A percentile compares a stretch with the other conserved stretches of the same genome.
Evolutionary conservation across 2,797 vertebrate species (phyloP).

Genomic region (Gouania willdenowi): DNA sequence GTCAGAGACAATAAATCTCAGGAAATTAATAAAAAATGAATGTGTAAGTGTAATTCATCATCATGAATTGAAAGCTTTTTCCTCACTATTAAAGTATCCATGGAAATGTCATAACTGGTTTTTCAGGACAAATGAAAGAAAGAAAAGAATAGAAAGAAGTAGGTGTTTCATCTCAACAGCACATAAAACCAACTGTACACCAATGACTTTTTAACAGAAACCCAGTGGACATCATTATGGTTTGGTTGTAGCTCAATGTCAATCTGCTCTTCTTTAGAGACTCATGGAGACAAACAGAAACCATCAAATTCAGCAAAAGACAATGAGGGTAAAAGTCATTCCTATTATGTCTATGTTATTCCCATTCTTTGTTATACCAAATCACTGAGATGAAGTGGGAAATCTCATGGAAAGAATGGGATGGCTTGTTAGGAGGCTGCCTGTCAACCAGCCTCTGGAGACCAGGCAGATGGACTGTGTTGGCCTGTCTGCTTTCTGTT

Average conservation of each 20-base stretch:
- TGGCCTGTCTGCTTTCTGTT: constrained; percentile 21
- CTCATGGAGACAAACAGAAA: constrained; percentile 62
- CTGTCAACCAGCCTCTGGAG: constrained; percentile 57
- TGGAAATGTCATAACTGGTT: not conserved
- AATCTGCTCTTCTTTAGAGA: constrained; percentile 41
- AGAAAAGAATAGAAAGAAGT: constrained; percentile 23
- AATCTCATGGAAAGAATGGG: constrained; percentile 40
- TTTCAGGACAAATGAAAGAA: constrained; percentile 1
- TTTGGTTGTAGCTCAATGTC: constrained; percentile 45
- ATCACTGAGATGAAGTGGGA: constrained; percentile 46
- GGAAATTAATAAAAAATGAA: not conserved
- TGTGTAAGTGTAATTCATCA: not conserved
- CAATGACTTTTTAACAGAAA: constrained; percentile 37
- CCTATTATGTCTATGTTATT: constrained; percentile 40
- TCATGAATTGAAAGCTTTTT: not conserved
- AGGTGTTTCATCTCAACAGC: too few relatives aligned
- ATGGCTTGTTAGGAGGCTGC: constrained; percentile 63
- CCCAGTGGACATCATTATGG: constrained; percentile 46
- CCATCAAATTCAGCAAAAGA: constrained; percentile 54
- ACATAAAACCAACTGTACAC: constrained; percentile 21
- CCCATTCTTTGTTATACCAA: constrained; percentile 46
- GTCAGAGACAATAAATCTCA: constrained; percentile 7
- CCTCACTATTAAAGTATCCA: not conserved
- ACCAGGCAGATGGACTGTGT: constrained; percentile 55
- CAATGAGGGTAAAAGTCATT: constrained; percentile 46